These are phyloP conservation scores for Drosophila truncata DNA, from an alignment of 1,140 invertebrate genomes.

Conservation along the genomic window DNA sequence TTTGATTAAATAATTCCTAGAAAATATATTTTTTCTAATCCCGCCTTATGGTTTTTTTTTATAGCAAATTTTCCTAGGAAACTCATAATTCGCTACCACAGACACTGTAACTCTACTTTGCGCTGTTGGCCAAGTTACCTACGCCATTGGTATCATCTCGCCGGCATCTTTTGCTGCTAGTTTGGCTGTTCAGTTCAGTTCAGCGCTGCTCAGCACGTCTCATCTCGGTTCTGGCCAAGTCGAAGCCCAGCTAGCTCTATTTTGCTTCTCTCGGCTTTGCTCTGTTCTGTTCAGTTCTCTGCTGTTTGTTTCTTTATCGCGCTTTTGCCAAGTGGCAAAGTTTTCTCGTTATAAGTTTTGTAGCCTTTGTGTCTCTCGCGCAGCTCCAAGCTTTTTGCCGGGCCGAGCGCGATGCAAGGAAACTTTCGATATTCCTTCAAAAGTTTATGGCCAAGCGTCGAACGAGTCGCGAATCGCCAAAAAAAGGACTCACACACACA, in stretches of 20 bases:
- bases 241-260: slow-evolving; percentile 12
- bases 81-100: not conserved
- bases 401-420: slow-evolving; percentile 47
- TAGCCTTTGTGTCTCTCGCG: slow-evolving; percentile 82
- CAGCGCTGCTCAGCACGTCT: slow-evolving; percentile 21
- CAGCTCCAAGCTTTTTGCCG: slow-evolving; percentile 57
- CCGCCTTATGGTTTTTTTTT: too few relatives aligned
- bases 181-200: slow-evolving; percentile 26
- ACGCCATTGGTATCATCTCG: slow-evolving; percentile 62
- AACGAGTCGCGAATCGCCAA: slow-evolving; percentile 60
- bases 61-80: too few relatives aligned
- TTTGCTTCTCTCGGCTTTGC: slow-evolving; percentile 5
- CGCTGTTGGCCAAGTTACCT: slow-evolving; percentile 38
- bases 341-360: slow-evolving; percentile 86
- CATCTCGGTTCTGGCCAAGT: slow-evolving; percentile 8
- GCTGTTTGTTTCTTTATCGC: slow-evolving; percentile 83
- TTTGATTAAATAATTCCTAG: not conserved
- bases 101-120: not conserved
- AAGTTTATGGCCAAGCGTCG: slow-evolving; percentile 68
- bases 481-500: slow-evolving; percentile 2
- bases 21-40: too few relatives aligned
- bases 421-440: slow-evolving; percentile 83
- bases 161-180: slow-evolving; percentile 57
- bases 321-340: slow-evolving; percentile 85
- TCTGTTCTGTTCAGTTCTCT: slow-evolving; percentile 41